Evolutionary conservation across 2,888 invertebrate species (phyloP).

Genomic region (Norana najaformis): DNA sequence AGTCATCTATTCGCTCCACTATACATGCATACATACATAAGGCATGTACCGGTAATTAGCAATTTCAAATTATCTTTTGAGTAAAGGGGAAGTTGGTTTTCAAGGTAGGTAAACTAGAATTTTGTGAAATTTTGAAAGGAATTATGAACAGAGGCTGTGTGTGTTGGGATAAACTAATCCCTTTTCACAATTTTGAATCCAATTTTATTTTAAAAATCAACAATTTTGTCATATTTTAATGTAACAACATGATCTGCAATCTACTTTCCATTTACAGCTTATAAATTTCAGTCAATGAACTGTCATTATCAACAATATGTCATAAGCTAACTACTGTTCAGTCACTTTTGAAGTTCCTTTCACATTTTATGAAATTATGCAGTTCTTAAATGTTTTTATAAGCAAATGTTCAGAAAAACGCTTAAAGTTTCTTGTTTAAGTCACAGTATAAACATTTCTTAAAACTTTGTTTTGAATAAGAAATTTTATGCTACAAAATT

Average conservation of each 20-base stretch:
- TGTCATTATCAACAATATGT: conserved; percentile 13
- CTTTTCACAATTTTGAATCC: neutral
- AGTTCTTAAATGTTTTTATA: neutral
- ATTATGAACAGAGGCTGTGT: neutral
- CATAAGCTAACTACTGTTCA: neutral
- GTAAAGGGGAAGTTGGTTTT: neutral
- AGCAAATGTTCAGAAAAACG: neutral
- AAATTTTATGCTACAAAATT: neutral
- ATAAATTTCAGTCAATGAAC: neutral
- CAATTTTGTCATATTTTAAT: conserved; percentile 13
- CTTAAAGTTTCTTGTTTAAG: neutral
- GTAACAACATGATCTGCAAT: neutral
- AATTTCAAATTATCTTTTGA: neutral
- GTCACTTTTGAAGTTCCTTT: neutral
- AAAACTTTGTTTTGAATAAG: neutral
- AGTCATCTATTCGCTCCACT: neutral
- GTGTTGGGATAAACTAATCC: neutral
- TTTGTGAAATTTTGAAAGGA: neutral
- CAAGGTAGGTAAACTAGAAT: conserved; percentile 5
- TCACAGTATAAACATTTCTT: neutral
- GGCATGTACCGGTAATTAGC: neutral
- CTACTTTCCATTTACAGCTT: neutral
- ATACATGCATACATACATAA: neutral
- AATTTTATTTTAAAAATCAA: conserved; percentile 2
- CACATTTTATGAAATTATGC: neutral